These are phyloP conservation scores for Ganaspis brasiliensis DNA, from an alignment of 2,888 invertebrate species.

Conservation along the genomic window DNA sequence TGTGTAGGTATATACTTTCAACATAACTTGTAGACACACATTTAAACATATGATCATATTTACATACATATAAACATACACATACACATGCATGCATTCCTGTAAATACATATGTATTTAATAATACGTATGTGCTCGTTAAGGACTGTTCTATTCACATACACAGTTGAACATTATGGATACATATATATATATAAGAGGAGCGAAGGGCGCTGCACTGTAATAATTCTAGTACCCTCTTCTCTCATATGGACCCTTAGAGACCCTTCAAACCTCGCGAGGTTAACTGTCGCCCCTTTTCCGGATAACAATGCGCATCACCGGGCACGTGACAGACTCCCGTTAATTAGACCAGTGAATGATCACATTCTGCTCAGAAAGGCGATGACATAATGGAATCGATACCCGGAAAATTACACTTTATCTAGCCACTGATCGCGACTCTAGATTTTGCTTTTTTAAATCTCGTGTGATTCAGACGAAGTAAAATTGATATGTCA, in stretches of 20 bases:
- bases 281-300: conserved; percentile 57
- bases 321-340: conserved; percentile 50
- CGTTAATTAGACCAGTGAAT: conserved; percentile 53
- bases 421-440: too few species aligned
- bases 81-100: too few species aligned
- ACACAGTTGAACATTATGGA: not conserved
- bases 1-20: not conserved
- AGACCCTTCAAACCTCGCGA: conserved; percentile 58
- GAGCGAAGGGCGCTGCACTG: conserved; percentile 54
- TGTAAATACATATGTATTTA: too few species aligned
- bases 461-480: not conserved
- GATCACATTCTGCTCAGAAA: not conserved
- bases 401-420: not conserved
- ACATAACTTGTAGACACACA: too few species aligned
- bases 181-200: conserved; percentile 37
- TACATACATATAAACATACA: too few species aligned
- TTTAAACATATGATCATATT: too few species aligned
- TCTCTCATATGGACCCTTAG: conserved; percentile 58
- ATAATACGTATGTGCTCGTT: not conserved
- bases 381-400: not conserved
- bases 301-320: conserved; percentile 56
- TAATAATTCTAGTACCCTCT: conserved; percentile 60
- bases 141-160: not conserved
- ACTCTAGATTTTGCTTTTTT: not conserved
- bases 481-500: too few species aligned